Evolutionary conservation across 2,797 vertebrate genomes (phyloP), one percentile per base, ranked within the genome.

Genomic region (Oryzias sinensis): DNA sequence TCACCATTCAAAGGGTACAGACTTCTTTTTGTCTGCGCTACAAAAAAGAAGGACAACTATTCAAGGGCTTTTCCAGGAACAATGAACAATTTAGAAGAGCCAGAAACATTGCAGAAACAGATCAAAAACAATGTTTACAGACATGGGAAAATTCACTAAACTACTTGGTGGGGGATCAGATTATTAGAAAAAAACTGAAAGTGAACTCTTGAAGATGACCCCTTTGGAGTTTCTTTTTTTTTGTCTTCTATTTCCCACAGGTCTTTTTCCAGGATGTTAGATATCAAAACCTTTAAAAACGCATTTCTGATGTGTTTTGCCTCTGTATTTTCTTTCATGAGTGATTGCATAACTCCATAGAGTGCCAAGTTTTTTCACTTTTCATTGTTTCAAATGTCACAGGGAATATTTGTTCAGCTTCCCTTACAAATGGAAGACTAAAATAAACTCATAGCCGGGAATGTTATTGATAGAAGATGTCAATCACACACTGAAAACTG

Each of bases 361-460:
- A 62, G 63, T 59, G 49, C 2, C 49, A 11, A 46, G 14, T 17
- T 52, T 48, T 47, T 47, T 47, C 27, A 53, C 29, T 24, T 22
- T 43, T 24, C 51, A 72, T 75, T 69, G 50, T 76, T 76, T 65
- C 40, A 49, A 20, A 37, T 69, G 40, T 59, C 33, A 48, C 56
- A 65, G 57, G 68, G 76, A 77, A 77, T 61, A 48, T 64, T 73
- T 62, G 60, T 68, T 24, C 49, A 69, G 44, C 50, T 68, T 76
- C 53, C 49, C 54, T 57, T 44, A 27, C 27, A 78, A 70, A 76
- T 74, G 60, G 55, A 74, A 68, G 63, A 37, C 33, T 13, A 37
- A 37, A 37, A 37, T 37, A 37, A 37, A 37, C 33, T 37, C 33
- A 11, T 11, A 37, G 33, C 33, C 4, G 33, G 33, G 33, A 37